Evolutionary conservation across 2,113 vertebrate genomes (phyloP).

Genomic region (Melanerpes aurifrons): DNA sequence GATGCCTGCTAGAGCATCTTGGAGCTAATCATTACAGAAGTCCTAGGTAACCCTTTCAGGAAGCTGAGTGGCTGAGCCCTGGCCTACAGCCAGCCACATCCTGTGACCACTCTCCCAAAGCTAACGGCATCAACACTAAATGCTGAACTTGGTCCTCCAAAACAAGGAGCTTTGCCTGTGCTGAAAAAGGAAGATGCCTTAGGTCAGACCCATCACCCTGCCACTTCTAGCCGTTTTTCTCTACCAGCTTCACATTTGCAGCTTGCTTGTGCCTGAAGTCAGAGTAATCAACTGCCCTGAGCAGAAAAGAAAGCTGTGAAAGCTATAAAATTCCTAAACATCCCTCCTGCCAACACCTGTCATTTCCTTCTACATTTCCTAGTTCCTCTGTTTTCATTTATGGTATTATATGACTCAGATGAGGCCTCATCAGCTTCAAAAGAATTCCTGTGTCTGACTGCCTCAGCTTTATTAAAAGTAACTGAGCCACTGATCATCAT

Average conservation of each 20-base stretch:
- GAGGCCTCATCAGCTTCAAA: slow-evolving; percentile 56
- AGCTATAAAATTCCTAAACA: slow-evolving; percentile 32
- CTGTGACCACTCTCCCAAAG: not conserved
- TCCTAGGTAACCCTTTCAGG: not conserved
- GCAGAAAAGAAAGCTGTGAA: slow-evolving; percentile 23
- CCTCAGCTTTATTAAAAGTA: slow-evolving; percentile 62
- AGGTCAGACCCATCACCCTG: not conserved
- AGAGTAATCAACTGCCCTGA: not conserved
- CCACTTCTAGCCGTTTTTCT: not conserved
- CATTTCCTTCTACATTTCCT: slow-evolving; percentile 34
- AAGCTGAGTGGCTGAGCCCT: not conserved
- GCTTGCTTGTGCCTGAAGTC: slow-evolving; percentile 15
- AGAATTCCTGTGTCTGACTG: slow-evolving; percentile 46
- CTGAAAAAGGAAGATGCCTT: not conserved
- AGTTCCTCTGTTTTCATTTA: slow-evolving; percentile 60
- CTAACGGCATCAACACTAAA: not conserved
- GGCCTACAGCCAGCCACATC: not conserved
- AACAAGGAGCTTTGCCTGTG: not conserved
- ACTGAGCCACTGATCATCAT: slow-evolving; percentile 66
- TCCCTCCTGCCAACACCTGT: slow-evolving; percentile 50
- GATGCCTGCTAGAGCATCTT: not conserved
- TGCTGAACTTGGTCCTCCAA: not conserved
- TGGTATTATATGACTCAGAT: slow-evolving; percentile 49
- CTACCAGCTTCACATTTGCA: not conserved
- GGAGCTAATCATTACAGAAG: not conserved